Percentiles rank a stretch among this genome's conserved stretches.
phyloP scores from a whole-genome alignment of 2,113 vertebrate species.

The Pluvialis apricaria region DNA sequence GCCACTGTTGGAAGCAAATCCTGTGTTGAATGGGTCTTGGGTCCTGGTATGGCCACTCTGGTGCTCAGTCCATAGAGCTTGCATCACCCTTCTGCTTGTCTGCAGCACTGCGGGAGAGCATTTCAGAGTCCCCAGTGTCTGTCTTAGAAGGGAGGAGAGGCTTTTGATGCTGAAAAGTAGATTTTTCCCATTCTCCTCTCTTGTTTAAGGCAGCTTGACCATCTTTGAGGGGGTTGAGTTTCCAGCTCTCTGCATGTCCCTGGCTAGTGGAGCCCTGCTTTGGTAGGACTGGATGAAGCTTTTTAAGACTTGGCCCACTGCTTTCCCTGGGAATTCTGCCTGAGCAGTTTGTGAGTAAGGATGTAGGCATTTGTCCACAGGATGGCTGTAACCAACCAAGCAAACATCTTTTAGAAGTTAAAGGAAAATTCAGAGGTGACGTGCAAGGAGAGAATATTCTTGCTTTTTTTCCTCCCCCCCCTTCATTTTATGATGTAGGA shows the following conservation, averaged over 20 bases:
- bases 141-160: neutral
- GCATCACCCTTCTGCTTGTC: neutral
- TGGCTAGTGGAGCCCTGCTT: neutral
- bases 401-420: constrained; percentile 12
- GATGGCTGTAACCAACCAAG: constrained; percentile 26
- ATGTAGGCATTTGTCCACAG: constrained; percentile 32
- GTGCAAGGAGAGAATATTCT: neutral
- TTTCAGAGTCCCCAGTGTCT: neutral
- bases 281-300: neutral
- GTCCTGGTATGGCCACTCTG: neutral
- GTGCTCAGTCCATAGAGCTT: neutral
- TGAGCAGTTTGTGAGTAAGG: constrained; percentile 23
- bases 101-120: neutral
- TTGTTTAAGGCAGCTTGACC: neutral
- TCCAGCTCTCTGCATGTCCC: neutral
- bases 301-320: neutral
- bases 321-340: constrained; percentile 27
- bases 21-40: neutral
- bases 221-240: neutral
- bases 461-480: fast-evolving
- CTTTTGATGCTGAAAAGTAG: neutral
- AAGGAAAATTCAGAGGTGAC: constrained; percentile 29
- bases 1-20: neutral
- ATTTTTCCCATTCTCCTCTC: neutral
- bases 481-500: neutral